phyloP scores from a whole-genome alignment of 2,888 invertebrate genomes.

The Ichneumoninae sp. region DNA sequence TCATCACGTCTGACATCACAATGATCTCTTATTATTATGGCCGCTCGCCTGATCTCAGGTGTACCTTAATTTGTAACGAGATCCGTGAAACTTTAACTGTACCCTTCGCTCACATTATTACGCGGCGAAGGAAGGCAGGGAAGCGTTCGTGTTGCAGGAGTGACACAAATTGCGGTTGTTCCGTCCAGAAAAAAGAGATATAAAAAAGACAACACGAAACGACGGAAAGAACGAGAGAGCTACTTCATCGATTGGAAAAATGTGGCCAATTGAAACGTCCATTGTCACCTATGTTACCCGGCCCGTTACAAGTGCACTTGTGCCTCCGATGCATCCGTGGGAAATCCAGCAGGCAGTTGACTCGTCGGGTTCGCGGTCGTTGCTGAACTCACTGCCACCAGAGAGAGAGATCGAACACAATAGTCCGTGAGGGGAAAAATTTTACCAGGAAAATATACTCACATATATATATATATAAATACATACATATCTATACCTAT shows the following conservation, averaged over 20 bases:
- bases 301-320: conserved; percentile 10
- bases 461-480: too few species aligned
- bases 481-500: too few species aligned
- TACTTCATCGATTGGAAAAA: conserved; percentile 56
- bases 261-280: conserved; percentile 62
- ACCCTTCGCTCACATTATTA: neutral
- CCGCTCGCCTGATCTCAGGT: too few species aligned
- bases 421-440: conserved; percentile 29
- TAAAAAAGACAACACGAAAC: neutral
- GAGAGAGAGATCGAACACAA: neutral
- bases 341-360: conserved; percentile 57
- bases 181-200: neutral
- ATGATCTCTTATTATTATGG: too few species aligned
- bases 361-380: conserved; percentile 32
- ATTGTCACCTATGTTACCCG: conserved; percentile 33
- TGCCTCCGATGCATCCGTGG: conserved; percentile 44
- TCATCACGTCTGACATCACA: too few species aligned
- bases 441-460: conserved; percentile 14
- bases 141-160: conserved; percentile 26
- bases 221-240: neutral
- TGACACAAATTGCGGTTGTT: conserved; percentile 53
- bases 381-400: conserved; percentile 4
- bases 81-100: too few species aligned
- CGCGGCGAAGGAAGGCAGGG: neutral
- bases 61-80: too few species aligned